phyloP scores from a whole-genome alignment of 2,888 invertebrate genomes.

The Acanthococcus lagerstroemiae region DNA sequence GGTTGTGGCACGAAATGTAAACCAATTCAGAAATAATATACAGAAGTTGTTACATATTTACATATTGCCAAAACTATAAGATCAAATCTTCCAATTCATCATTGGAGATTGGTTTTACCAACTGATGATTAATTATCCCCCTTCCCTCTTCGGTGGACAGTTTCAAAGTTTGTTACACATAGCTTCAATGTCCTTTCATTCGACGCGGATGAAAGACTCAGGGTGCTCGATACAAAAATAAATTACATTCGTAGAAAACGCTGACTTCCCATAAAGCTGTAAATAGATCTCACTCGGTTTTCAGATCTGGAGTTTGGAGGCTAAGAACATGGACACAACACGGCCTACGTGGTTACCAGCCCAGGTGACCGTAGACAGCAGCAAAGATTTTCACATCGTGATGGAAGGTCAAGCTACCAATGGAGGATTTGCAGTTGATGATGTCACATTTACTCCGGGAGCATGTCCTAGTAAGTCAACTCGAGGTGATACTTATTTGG shows the following conservation, averaged over 20 bases:
- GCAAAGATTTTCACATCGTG: conserved; percentile 44
- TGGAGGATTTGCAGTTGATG: conserved; percentile 51
- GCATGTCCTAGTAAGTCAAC: conserved; percentile 45
- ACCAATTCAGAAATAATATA: too few species aligned
- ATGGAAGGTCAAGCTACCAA: conserved; percentile 50
- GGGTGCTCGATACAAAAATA: background rate
- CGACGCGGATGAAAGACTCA: too few species aligned
- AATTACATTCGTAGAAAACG: background rate
- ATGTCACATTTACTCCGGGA: conserved; percentile 47
- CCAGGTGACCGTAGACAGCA: conserved; percentile 46
- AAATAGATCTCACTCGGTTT: background rate
- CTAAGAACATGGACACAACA: conserved; percentile 47
- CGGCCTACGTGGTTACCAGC: conserved; percentile 48
- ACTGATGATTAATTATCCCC: too few species aligned
- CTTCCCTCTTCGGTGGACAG: too few species aligned
- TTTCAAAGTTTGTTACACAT: too few species aligned
- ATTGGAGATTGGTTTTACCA: too few species aligned
- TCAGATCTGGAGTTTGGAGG: conserved; percentile 47
- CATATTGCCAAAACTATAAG: too few species aligned
- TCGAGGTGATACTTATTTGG: too few species aligned
- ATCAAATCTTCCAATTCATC: too few species aligned
- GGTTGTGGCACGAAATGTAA: too few species aligned
- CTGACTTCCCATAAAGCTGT: background rate
- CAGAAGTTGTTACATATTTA: too few species aligned
- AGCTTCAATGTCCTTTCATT: too few species aligned